Evolutionary conservation across 2,113 vertebrate species (phyloP).

Genomic region (Seriola aureovittata): DNA sequence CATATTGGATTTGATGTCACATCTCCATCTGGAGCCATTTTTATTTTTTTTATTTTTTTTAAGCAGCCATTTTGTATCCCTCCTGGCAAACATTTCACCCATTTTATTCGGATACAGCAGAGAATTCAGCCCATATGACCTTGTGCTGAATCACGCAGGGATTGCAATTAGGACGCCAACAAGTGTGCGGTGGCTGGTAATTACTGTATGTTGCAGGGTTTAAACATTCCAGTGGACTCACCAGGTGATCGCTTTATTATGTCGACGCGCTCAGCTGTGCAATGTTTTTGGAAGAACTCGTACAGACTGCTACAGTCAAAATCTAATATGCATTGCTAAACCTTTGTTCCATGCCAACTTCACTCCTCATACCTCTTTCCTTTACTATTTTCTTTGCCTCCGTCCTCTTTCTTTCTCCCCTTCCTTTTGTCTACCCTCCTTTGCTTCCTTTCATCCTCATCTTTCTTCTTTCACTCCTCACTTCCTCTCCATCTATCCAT

Average conservation of each 20-base stretch:
- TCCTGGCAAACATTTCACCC: conserved; percentile 55
- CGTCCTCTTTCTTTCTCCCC: background rate
- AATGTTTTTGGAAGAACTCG: conserved; percentile 20
- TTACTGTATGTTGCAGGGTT: conserved; percentile 2
- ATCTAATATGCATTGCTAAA: background rate
- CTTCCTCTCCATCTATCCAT: conserved; percentile 10
- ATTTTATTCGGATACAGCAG: conserved; percentile 33
- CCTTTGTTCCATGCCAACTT: background rate
- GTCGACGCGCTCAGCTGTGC: background rate
- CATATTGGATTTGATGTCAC: conserved; percentile 69
- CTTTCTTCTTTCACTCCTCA: background rate
- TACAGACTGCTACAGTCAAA: conserved; percentile 24
- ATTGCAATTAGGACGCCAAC: conserved; percentile 3
- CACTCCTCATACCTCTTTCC: background rate
- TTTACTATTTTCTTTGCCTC: background rate
- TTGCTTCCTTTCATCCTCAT: background rate
- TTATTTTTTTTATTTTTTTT: background rate
- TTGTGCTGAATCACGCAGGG: background rate
- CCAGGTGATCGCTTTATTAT: conserved; percentile 22
- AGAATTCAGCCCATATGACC: conserved; percentile 19
- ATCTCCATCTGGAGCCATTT: conserved; percentile 71
- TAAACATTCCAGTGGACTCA: conserved; percentile 12
- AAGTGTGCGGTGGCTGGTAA: background rate
- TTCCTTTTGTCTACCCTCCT: background rate
- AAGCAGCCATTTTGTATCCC: conserved; percentile 55